A percentile compares a stretch with the other conserved stretches of the same genome.
These are phyloP conservation scores for Sitodiplosis mosellana DNA, from an alignment of 1,140 invertebrate genomes.

Conservation along the genomic window DNA sequence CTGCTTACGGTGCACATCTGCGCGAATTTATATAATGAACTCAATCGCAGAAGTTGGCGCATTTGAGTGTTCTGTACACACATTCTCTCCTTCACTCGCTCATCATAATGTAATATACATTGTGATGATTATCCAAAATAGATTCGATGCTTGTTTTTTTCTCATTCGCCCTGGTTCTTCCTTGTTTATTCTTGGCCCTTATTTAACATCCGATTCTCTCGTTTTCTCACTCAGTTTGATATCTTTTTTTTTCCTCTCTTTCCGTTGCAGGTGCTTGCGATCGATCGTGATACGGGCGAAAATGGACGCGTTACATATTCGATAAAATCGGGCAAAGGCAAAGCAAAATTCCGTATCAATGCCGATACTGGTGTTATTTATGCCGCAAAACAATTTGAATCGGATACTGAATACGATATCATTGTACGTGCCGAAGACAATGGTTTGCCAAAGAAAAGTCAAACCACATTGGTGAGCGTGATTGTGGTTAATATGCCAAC, in stretches of 20 bases:
- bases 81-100: no score
- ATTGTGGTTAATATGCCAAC: conserved; percentile 37
- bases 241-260: conserved; percentile 2
- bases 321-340: conserved; percentile 53
- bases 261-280: conserved; percentile 52
- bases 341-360: conserved; percentile 60
- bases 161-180: no score
- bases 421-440: conserved; percentile 66
- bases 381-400: conserved; percentile 43
- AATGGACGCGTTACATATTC: conserved; percentile 68
- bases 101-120: no score
- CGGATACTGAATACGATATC: conserved; percentile 55
- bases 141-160: no score
- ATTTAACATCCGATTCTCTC: neutral
- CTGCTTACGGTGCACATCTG: no score
- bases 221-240: conserved; percentile 2
- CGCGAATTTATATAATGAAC: no score
- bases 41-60: no score
- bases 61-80: no score
- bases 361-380: conserved; percentile 61
- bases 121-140: no score
- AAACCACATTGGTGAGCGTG: conserved; percentile 49
- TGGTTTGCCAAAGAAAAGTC: conserved; percentile 45
- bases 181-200: no score
- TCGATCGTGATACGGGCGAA: conserved; percentile 61